Percentiles rank a stretch among this genome's conserved stretches.
phyloP scores from a whole-genome alignment of 2,113 vertebrate species.

The Heterotilapia buettikoferi region DNA sequence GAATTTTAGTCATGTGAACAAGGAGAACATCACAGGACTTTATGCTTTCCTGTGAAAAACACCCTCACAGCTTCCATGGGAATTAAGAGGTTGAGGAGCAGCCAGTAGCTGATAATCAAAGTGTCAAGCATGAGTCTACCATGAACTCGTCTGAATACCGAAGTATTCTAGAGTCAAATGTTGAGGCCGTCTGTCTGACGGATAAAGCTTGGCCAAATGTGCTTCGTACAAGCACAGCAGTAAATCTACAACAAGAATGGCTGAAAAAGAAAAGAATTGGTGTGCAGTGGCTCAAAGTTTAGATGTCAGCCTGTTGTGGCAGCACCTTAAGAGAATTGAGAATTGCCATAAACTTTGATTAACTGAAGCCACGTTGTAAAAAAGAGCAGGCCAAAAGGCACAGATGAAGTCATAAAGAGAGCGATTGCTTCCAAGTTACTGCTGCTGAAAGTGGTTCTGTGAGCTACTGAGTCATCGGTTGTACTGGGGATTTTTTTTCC shows the following conservation, averaged over 20 bases:
- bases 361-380: not conserved
- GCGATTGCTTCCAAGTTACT: not conserved
- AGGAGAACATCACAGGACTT: not conserved
- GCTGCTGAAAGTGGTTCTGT: not conserved
- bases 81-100: not conserved
- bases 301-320: not conserved
- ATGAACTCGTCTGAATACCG: not conserved
- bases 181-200: not conserved
- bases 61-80: not conserved
- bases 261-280: not conserved
- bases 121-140: not conserved
- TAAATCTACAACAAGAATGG: not conserved
- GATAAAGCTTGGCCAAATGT: not conserved
- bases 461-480: accelerated
- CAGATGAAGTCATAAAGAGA: not conserved
- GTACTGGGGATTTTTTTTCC: not conserved
- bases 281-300: not conserved
- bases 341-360: not conserved
- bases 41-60: not conserved
- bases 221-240: not conserved
- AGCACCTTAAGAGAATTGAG: not conserved
- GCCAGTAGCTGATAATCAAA: not conserved
- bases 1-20: not conserved
- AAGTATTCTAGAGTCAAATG: not conserved
- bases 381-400: not conserved